phyloP scores from a whole-genome alignment of 2,113 vertebrate genomes.

The Stegastes partitus region DNA sequence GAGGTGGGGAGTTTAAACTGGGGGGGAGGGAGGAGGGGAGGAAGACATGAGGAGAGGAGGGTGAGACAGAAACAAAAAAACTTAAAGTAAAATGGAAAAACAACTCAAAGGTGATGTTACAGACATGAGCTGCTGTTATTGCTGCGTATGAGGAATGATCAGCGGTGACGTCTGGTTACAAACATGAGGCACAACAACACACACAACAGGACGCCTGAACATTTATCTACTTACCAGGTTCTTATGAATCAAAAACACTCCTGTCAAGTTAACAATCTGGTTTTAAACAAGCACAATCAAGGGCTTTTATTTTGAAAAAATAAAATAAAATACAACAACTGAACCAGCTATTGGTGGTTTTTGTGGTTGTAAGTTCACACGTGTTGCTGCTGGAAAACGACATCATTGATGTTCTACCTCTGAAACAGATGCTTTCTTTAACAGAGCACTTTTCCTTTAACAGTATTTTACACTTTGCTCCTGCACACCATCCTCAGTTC shows the following conservation, averaged over 20 bases:
- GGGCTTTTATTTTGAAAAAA: neutral
- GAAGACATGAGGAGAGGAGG: constrained; percentile 54
- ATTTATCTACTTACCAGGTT: no score
- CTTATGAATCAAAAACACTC: no score
- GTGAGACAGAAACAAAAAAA: constrained; percentile 60
- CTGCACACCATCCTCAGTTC: neutral
- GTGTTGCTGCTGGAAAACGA: no score
- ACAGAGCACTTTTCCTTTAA: no score
- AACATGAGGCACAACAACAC: no score
- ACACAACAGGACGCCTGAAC: no score
- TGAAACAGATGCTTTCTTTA: no score
- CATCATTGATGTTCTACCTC: no score
- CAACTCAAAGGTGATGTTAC: constrained; percentile 38
- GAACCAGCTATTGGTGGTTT: neutral
- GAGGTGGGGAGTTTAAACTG: constrained; percentile 85
- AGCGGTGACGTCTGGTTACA: neutral
- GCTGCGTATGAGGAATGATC: constrained; percentile 6
- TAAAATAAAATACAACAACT: neutral
- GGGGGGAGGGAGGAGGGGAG: constrained; percentile 32
- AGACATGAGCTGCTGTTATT: no score
- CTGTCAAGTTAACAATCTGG: no score
- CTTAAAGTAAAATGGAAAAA: constrained; percentile 43
- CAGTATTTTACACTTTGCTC: no score
- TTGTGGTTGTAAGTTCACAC: no score
- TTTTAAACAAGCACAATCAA: neutral